Conservation (phyloP, 2,113 vertebrate species). For the Eulacestoma nigropectus region DNA sequence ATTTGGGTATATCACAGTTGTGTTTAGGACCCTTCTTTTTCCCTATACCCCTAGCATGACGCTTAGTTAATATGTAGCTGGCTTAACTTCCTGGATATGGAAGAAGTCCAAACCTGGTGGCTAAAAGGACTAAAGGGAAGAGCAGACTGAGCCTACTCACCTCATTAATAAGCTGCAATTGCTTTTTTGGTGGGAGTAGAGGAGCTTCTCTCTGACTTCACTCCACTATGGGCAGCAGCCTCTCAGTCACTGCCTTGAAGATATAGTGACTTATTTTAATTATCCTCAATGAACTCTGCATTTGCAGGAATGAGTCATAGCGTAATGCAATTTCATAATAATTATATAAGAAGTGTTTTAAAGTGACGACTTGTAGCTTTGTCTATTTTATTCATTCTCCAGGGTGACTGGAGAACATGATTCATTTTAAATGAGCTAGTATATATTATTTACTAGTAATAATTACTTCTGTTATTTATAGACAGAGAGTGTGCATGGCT, state of each 20-base stretch:
- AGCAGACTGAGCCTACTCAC: neutral
- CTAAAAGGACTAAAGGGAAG: neutral
- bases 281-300: constrained; percentile 53
- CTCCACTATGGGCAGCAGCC: neutral
- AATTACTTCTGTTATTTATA: constrained; percentile 42
- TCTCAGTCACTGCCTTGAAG: constrained; percentile 60
- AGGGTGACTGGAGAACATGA: constrained; percentile 5
- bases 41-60: neutral
- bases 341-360: constrained; percentile 46
- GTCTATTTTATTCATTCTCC: constrained; percentile 12
- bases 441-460: constrained; percentile 51
- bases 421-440: constrained; percentile 25
- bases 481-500: neutral
- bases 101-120: neutral
- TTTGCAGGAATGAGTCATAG: constrained; percentile 67
- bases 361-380: constrained; percentile 40
- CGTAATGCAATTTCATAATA: constrained; percentile 62
- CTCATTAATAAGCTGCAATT: neutral
- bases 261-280: constrained; percentile 64
- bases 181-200: neutral
- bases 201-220: constrained; percentile 27
- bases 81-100: neutral
- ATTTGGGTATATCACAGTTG: neutral
- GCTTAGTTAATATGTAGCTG: neutral
- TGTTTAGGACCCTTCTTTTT: neutral